A percentile compares a stretch with the other conserved stretches of the same genome.
Conservation (phyloP, 35 echinoderm and acorn worm genomes). For the Apostichopus californicus region DNA sequence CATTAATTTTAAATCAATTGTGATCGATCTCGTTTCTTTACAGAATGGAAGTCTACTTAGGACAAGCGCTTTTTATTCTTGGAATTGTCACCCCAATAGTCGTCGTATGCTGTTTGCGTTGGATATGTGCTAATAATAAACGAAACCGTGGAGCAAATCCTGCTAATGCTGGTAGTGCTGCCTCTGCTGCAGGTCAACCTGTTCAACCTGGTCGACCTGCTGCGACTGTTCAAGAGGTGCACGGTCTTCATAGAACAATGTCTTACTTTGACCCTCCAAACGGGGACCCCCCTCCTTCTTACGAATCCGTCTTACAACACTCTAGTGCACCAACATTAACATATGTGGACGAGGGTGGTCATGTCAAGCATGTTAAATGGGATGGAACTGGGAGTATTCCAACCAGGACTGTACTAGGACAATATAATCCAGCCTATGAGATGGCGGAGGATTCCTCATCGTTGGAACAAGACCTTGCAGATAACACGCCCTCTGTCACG, state of each 20-base stretch:
- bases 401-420: conserved; percentile 45
- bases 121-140: conserved; percentile 2
- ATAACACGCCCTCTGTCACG: background rate
- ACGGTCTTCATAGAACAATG: background rate
- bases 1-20: no score
- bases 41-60: conserved; percentile 19
- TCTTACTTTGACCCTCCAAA: conserved; percentile 47
- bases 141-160: background rate
- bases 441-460: background rate
- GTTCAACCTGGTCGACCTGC: background rate
- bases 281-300: conserved; percentile 45
- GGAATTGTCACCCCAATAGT: conserved; percentile 16
- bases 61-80: conserved; percentile 23
- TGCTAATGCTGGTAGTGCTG: background rate
- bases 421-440: conserved; percentile 27
- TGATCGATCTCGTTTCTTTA: background rate
- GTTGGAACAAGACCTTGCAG: background rate
- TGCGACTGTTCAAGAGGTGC: background rate
- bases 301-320: conserved; percentile 22
- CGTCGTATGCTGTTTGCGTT: background rate
- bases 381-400: conserved; percentile 33
- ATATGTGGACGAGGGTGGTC: conserved; percentile 32
- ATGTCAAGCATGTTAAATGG: conserved; percentile 41
- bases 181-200: background rate
- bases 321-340: conserved; percentile 7